Percentiles rank a stretch among this genome's conserved stretches.
Evolutionary conservation across 2,113 vertebrate species (phyloP).

Genomic region (Gobiocypris rarus): DNA sequence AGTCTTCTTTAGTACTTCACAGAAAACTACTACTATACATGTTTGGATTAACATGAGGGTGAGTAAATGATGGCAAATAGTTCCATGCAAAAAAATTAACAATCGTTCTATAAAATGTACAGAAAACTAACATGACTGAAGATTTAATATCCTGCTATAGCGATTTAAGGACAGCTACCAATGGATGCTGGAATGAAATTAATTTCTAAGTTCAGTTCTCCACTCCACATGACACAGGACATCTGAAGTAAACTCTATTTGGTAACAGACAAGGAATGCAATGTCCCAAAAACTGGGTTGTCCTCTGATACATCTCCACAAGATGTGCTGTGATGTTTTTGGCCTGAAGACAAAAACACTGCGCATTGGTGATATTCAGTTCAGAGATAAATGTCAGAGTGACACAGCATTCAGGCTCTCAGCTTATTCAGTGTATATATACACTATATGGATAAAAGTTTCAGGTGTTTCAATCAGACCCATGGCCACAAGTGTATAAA

Average conservation of each 20-base stretch:
- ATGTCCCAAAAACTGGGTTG: constrained; percentile 9
- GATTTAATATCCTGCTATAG: neutral
- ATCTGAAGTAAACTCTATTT: neutral
- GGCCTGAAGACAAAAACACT: constrained; percentile 20
- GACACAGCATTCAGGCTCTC: neutral
- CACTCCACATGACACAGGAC: neutral
- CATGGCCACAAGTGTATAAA: too few relatives aligned
- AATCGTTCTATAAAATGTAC: neutral
- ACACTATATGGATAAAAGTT: too few relatives aligned
- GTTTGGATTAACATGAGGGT: neutral
- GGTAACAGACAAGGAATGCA: neutral
- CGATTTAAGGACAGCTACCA: neutral
- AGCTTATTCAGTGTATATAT: neutral
- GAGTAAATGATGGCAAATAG: neutral
- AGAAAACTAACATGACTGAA: neutral
- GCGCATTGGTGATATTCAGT: constrained; percentile 36
- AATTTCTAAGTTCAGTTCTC: neutral
- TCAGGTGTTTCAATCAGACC: too few relatives aligned
- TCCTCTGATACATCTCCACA: neutral
- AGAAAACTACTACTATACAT: neutral
- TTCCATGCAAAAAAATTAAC: neutral
- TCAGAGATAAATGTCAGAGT: constrained; percentile 17
- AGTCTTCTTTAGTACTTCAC: neutral
- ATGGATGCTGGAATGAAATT: neutral
- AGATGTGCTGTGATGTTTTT: constrained; percentile 8